These are phyloP conservation scores for Andrena praecox DNA, from an alignment of 2,888 invertebrate species.

Conservation along the genomic window DNA sequence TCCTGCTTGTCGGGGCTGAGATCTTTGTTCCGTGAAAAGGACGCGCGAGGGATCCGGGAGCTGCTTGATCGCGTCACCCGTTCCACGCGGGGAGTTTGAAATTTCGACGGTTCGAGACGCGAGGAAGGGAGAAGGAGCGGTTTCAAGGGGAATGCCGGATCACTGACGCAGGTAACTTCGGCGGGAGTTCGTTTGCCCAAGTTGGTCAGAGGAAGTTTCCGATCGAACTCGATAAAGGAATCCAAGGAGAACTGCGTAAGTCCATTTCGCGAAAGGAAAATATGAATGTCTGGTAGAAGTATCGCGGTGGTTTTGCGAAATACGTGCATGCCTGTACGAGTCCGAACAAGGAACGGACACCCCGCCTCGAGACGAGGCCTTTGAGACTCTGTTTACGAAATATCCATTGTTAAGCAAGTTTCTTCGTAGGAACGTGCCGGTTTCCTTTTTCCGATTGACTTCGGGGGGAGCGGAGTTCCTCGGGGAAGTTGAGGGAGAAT, in stretches of 20 bases:
- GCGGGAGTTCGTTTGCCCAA: neutral
- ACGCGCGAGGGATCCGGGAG: conserved; percentile 14
- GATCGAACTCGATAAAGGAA: conserved; percentile 34
- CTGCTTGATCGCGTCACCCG: conserved; percentile 23
- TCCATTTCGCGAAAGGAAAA: neutral
- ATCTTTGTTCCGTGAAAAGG: conserved; percentile 61
- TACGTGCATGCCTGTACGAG: neutral
- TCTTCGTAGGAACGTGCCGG: conserved; percentile 23
- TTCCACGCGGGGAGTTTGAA: conserved; percentile 16
- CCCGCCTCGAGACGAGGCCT: conserved; percentile 38
- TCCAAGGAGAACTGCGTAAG: conserved; percentile 19
- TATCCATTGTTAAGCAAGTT: conserved; percentile 61
- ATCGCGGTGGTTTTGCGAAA: conserved; percentile 20
- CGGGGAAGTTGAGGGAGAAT: conserved; percentile 40
- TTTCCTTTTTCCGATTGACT: conserved; percentile 57
- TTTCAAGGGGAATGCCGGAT: conserved; percentile 35
- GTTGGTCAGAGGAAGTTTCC: conserved; percentile 21
- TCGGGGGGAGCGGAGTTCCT: conserved; percentile 23
- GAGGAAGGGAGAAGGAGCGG: neutral
- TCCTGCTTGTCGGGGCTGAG: conserved; percentile 20
- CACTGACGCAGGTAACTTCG: conserved; percentile 30
- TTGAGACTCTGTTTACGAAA: conserved; percentile 67
- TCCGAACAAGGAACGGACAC: conserved; percentile 19
- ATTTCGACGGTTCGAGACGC: conserved; percentile 13
- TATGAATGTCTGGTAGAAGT: conserved; percentile 8